These are phyloP conservation scores for Cairina moschata DNA, from an alignment of 2,113 vertebrate species.

Conservation along the genomic window DNA sequence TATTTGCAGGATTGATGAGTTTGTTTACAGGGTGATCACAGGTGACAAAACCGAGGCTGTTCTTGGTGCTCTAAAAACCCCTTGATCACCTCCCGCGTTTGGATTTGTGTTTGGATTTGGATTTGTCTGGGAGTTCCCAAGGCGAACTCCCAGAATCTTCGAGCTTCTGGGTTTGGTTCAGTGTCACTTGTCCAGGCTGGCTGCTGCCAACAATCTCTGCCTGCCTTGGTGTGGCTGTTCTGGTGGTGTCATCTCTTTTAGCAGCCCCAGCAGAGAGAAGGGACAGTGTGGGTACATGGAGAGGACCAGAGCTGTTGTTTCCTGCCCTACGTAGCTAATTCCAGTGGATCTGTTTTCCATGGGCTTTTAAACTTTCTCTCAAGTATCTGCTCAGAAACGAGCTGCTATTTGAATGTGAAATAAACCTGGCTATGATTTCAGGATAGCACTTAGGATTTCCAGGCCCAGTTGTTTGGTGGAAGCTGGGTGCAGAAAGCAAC, in stretches of 20 bases:
- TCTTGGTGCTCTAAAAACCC: neutral
- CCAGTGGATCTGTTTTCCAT: neutral
- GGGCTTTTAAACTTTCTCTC: neutral
- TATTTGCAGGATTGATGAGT: neutral
- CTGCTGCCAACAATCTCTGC: neutral
- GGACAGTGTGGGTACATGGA: neutral
- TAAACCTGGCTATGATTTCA: neutral
- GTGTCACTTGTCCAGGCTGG: neutral
- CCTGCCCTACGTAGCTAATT: neutral
- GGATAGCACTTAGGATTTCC: neutral
- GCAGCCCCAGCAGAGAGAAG: neutral
- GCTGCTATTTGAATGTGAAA: neutral
- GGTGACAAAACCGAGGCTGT: neutral
- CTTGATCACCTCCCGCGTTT: accelerated
- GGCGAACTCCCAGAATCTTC: neutral
- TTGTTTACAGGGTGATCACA: neutral
- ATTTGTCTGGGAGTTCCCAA: too few relatives aligned
- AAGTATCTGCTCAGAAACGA: neutral
- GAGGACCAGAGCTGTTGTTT: neutral
- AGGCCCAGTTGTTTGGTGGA: accelerated
- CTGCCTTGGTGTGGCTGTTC: neutral
- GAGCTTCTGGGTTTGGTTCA: neutral
- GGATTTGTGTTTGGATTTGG: neutral
- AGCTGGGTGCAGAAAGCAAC: neutral
- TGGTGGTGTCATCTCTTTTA: accelerated